A percentile compares a stretch with the other conserved stretches of the same genome.
phyloP scores from a whole-genome alignment of 1,140 invertebrate genomes.

The Doryteuthis pealeii region DNA sequence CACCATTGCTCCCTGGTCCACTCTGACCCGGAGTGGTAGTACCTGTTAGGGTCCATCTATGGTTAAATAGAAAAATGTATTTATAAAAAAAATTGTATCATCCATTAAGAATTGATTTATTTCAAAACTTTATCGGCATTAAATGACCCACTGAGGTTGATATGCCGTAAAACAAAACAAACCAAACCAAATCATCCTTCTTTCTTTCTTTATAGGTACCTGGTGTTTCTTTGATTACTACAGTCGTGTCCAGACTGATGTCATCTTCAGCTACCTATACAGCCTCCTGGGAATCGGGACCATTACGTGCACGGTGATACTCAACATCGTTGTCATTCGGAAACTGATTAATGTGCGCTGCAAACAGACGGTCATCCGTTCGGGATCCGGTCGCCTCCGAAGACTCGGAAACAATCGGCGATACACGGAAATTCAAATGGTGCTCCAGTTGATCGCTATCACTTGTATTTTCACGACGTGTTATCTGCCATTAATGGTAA shows the following conservation, averaged over 20 bases:
- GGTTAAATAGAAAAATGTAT: no score
- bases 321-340: conserved; percentile 52
- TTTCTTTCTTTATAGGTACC: conserved; percentile 44
- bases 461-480: conserved; percentile 59
- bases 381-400: conserved; percentile 29
- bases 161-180: no score
- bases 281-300: conserved; percentile 44
- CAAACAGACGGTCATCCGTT: conserved; percentile 35
- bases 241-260: conserved; percentile 30
- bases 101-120: no score
- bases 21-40: no score
- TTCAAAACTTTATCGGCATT: no score
- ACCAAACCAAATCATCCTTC: no score
- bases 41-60: no score
- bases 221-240: conserved; percentile 62
- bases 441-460: conserved; percentile 57
- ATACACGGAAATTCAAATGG: conserved; percentile 61
- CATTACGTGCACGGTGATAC: conserved; percentile 48
- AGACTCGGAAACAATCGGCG: conserved; percentile 41
- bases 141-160: no score
- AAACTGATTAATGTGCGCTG: conserved; percentile 50
- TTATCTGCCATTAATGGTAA: conserved; percentile 59
- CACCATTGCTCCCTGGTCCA: no score
- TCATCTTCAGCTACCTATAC: conserved; percentile 49
- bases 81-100: no score